Evolutionary conservation across 2,113 vertebrate species (phyloP).

Genomic region (Hyaena hyaena): DNA sequence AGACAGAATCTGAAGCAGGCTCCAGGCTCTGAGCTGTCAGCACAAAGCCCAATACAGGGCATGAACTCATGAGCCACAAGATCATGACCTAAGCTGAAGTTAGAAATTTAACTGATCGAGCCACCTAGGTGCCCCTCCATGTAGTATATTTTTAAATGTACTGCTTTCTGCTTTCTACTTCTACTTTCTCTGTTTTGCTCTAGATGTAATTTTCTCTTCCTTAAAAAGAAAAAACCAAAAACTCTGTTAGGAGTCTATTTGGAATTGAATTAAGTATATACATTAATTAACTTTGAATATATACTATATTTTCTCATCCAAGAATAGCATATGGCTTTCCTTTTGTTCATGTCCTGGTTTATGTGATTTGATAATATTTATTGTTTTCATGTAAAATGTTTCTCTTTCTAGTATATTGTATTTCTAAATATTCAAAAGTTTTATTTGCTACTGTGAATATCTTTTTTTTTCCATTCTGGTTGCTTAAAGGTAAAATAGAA

Average conservation of each 20-base stretch:
- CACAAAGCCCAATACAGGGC: too few relatives aligned
- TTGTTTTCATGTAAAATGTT: not conserved
- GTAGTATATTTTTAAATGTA: not conserved
- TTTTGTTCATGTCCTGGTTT: not conserved
- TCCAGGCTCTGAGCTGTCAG: too few relatives aligned
- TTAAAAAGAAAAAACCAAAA: not conserved
- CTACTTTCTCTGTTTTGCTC: not conserved
- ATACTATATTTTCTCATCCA: not conserved
- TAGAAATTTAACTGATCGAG: too few relatives aligned
- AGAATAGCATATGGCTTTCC: not conserved
- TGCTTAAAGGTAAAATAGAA: not conserved
- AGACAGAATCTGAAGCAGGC: too few relatives aligned
- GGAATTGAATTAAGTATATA: not conserved
- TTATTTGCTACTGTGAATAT: not conserved
- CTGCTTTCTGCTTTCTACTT: not conserved
- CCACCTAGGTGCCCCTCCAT: not conserved
- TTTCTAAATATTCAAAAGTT: not conserved
- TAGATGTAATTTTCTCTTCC: not conserved
- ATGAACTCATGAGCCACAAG: too few relatives aligned
- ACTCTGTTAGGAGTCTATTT: not conserved
- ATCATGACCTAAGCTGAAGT: too few relatives aligned
- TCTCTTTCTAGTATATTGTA: not conserved
- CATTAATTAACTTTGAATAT: not conserved
- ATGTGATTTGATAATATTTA: not conserved
- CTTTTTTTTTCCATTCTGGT: not conserved